These are phyloP conservation scores for Spodoptera littoralis DNA, from an alignment of 2,888 invertebrate genomes.

Conservation along the genomic window DNA sequence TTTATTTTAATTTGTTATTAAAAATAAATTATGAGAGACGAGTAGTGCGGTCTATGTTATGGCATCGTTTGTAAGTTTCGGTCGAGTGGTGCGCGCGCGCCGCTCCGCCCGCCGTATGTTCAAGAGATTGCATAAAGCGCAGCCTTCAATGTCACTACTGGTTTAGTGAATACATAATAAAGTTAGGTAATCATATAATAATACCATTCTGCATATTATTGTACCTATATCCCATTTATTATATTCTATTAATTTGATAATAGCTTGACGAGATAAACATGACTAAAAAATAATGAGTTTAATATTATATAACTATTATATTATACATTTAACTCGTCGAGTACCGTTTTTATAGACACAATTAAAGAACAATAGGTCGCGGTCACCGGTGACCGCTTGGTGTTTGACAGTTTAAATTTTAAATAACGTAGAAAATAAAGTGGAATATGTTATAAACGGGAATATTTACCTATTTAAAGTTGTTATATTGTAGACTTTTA, in stretches of 20 bases:
- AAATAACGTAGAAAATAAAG: too few species aligned
- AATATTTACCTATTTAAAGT: too few species aligned
- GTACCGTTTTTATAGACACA: too few species aligned
- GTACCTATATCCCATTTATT: not conserved
- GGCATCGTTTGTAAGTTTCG: slow-evolving; percentile 58
- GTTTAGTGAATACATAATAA: slow-evolving; percentile 66
- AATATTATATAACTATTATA: too few species aligned
- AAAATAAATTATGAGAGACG: slow-evolving; percentile 37
- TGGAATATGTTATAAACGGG: too few species aligned
- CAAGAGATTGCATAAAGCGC: slow-evolving; percentile 72
- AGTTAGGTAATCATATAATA: slow-evolving; percentile 43
- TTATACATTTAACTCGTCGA: too few species aligned
- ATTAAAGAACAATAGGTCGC: too few species aligned
- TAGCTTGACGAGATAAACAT: too few species aligned
- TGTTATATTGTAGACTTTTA: too few species aligned
- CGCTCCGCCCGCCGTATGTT: slow-evolving; percentile 32
- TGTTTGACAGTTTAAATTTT: too few species aligned
- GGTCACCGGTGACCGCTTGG: too few species aligned
- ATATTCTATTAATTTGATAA: not conserved
- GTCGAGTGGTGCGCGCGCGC: slow-evolving; percentile 39
- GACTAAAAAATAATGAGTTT: too few species aligned
- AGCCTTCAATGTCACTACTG: slow-evolving; percentile 74
- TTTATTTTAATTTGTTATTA: slow-evolving; percentile 10
- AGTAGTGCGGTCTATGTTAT: slow-evolving; percentile 51
- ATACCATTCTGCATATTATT: slow-evolving; percentile 18